Conservation (phyloP, 2,113 vertebrate species). For the Microcebus griseorufus region DNA sequence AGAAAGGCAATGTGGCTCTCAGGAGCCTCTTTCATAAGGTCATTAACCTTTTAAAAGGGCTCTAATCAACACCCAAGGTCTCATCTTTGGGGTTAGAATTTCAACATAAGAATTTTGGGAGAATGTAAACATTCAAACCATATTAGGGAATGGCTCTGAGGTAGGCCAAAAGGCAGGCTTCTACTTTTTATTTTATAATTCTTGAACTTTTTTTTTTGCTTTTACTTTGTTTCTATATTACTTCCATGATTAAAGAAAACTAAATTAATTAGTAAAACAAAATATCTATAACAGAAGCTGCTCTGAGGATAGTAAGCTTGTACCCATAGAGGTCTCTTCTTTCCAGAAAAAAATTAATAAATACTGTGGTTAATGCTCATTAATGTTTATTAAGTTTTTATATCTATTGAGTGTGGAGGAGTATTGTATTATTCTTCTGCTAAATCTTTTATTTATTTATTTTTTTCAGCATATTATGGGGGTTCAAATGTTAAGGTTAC, state of each 20-base stretch:
- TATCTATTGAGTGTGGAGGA: background rate
- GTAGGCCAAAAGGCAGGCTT: background rate
- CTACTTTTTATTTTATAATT: background rate
- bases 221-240: background rate
- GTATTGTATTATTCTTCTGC: background rate
- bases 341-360: conserved; percentile 20
- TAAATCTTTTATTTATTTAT: background rate
- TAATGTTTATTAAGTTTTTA: background rate
- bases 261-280: conserved; percentile 32
- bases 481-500: too few species aligned
- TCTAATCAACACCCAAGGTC: background rate
- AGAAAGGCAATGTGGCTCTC: background rate
- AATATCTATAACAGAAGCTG: background rate
- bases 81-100: background rate
- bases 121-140: background rate
- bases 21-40: background rate
- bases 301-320: background rate
- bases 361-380: background rate
- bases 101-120: background rate
- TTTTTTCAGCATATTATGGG: too few species aligned
- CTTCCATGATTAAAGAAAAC: conserved; percentile 2
- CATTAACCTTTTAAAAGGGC: background rate
- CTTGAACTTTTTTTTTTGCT: background rate
- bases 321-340: background rate
- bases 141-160: background rate